A percentile compares a stretch with the other conserved stretches of the same genome.
Evolutionary conservation across 2,113 vertebrate species (phyloP).

Genomic region (Hemicordylus capensis): DNA sequence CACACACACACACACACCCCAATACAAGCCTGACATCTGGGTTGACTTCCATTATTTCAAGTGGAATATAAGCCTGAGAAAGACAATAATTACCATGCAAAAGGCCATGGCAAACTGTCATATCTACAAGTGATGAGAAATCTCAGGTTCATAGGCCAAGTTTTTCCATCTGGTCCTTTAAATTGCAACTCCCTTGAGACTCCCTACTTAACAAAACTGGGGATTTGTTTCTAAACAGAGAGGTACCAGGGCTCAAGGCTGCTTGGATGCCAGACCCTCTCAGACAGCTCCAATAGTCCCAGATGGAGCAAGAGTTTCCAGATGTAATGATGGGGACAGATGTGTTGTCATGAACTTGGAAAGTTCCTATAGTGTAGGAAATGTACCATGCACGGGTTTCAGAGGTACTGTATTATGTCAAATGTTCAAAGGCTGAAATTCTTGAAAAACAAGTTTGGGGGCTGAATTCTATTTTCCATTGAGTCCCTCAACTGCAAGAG

Average conservation of each 20-base stretch:
- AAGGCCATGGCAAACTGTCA: neutral
- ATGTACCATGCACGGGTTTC: neutral
- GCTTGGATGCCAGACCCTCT: too few species aligned
- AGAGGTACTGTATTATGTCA: too few species aligned
- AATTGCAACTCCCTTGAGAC: neutral
- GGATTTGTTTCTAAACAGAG: neutral
- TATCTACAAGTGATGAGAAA: neutral
- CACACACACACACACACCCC: too few species aligned
- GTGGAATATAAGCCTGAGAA: too few species aligned
- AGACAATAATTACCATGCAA: neutral
- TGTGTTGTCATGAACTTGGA: neutral
- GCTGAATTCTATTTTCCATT: neutral
- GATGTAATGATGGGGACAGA: too few species aligned
- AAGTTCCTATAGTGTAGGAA: neutral
- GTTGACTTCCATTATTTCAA: too few species aligned
- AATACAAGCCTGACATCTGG: too few species aligned
- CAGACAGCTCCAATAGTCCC: neutral
- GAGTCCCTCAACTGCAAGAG: neutral
- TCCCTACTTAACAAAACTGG: too few species aligned
- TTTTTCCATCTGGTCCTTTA: neutral
- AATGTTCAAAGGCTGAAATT: neutral
- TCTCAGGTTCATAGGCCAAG: neutral
- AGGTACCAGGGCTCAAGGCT: too few species aligned
- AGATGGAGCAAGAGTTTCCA: neutral
- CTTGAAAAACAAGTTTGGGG: neutral